Conservation (phyloP, 2,113 vertebrate species). For the Arizona elegans region DNA sequence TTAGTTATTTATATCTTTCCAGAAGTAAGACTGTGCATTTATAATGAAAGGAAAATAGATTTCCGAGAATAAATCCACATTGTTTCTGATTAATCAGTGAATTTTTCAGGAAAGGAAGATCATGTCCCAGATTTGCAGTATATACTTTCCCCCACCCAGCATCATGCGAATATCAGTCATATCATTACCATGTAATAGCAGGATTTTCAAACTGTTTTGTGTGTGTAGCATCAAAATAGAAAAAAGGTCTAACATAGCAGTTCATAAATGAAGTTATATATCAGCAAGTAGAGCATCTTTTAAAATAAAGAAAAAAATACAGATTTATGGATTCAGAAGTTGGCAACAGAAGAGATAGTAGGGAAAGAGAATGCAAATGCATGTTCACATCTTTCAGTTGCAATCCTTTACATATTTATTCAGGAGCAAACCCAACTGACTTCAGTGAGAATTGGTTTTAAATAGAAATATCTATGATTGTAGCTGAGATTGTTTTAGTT, state of each 20-base stretch:
- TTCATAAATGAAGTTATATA: neutral
- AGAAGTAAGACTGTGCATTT: neutral
- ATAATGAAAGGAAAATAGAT: neutral
- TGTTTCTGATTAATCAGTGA: neutral
- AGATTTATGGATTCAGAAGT: neutral
- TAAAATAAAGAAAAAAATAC: neutral
- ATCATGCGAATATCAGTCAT: neutral
- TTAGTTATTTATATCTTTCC: neutral
- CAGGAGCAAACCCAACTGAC: neutral
- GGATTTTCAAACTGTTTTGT: neutral
- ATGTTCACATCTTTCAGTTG: neutral
- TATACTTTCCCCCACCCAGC: neutral
- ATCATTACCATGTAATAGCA: neutral
- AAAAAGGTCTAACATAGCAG: neutral
- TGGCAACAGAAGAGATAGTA: neutral
- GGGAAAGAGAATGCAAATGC: neutral
- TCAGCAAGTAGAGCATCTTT: neutral
- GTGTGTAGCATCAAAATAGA: neutral
- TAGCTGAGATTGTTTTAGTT: neutral
- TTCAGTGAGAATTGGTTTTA: neutral
- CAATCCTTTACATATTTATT: neutral
- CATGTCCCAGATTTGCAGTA: neutral
- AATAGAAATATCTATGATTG: neutral
- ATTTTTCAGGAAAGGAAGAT: neutral
- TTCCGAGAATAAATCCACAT: neutral